A percentile compares a stretch with the other conserved stretches of the same genome.
phyloP scores from a whole-genome alignment of 2,888 invertebrate species.

The Hypena proboscidalis region DNA sequence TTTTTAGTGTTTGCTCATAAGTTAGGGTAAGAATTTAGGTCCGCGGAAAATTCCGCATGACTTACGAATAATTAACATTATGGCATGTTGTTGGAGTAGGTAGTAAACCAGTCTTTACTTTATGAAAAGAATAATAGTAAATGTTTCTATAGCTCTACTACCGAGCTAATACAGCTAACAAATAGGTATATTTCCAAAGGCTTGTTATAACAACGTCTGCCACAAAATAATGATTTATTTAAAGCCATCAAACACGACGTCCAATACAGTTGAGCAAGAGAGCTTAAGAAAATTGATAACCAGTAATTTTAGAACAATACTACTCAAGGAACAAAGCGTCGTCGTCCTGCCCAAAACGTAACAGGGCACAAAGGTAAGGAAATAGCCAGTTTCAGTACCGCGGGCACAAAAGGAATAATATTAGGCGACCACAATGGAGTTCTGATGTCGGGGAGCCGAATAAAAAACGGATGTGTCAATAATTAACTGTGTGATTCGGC shows the following conservation, averaged over 20 bases:
- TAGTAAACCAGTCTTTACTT: no score
- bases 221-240: background rate
- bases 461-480: constrained; percentile 84
- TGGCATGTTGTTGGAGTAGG: no score
- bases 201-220: no score
- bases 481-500: constrained; percentile 81
- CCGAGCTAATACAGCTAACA: no score
- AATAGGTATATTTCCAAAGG: no score
- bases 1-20: constrained; percentile 1
- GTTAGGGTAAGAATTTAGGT: background rate
- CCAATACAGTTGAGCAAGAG: constrained; percentile 1
- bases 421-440: constrained; percentile 68
- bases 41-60: no score
- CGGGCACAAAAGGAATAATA: constrained; percentile 65
- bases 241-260: background rate
- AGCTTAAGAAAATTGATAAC: constrained; percentile 54
- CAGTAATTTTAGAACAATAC: constrained; percentile 56
- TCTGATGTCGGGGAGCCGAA: constrained; percentile 53
- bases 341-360: constrained; percentile 48
- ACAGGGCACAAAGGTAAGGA: constrained; percentile 71
- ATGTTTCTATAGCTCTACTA: no score
- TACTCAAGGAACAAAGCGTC: constrained; percentile 54
- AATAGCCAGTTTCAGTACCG: constrained; percentile 66
- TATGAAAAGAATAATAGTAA: no score
- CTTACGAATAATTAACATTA: no score